Evolutionary conservation across 2,113 vertebrate genomes (phyloP).

Genomic region (Melanerpes formicivorus): DNA sequence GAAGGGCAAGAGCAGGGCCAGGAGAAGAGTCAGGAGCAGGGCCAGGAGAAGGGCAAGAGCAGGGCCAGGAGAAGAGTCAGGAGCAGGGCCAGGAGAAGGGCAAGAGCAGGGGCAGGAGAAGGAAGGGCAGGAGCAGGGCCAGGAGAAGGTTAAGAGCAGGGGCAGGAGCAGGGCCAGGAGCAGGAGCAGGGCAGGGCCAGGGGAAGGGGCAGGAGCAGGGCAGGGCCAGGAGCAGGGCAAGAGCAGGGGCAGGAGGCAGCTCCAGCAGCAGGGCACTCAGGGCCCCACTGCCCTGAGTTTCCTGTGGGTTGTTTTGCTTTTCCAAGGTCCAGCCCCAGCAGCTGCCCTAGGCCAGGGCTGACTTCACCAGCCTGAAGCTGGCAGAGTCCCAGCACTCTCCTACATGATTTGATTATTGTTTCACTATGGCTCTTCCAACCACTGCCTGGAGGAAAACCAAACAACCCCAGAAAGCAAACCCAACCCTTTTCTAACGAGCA

Average conservation of each 20-base stretch:
- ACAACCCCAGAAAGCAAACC: neutral
- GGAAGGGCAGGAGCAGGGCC: neutral
- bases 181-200: too few species aligned
- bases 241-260: slow-evolving; percentile 46
- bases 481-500: neutral
- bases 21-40: too few species aligned
- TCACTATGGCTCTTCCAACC: slow-evolving; percentile 58
- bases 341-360: slow-evolving; percentile 60
- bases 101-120: too few species aligned
- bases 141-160: too few species aligned
- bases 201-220: too few species aligned
- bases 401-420: slow-evolving; percentile 18
- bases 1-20: too few species aligned
- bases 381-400: slow-evolving; percentile 62
- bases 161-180: too few species aligned
- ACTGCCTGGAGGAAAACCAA: neutral
- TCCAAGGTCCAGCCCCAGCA: slow-evolving; percentile 60
- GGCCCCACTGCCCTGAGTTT: slow-evolving; percentile 51
- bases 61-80: too few species aligned
- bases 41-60: too few species aligned
- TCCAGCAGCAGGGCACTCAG: slow-evolving; percentile 71
- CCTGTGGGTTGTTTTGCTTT: neutral
- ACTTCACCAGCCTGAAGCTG: slow-evolving; percentile 62
- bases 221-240: too few species aligned
- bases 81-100: too few species aligned